Conservation (phyloP, 2,888 invertebrate genomes). For the Mycalesis mineus region DNA sequence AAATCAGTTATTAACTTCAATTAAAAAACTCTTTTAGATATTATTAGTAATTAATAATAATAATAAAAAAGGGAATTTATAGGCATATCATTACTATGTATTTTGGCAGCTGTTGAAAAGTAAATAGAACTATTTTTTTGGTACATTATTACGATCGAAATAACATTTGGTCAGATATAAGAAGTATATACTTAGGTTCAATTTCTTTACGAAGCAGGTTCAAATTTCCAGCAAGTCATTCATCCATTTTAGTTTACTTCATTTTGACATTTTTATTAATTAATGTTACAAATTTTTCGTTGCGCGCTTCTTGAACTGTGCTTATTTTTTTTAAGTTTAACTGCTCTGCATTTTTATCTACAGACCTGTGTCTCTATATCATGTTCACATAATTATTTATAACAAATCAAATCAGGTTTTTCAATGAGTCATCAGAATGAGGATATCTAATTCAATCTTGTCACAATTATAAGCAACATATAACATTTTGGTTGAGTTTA, state of each 20-base stretch:
- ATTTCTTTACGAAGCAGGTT: neutral
- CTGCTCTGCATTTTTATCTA: conserved; percentile 74
- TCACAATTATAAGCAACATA: conserved; percentile 4
- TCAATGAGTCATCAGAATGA: conserved; percentile 24
- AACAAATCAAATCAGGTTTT: conserved; percentile 25
- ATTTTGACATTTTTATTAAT: neutral
- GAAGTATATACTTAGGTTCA: neutral
- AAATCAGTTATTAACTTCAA: no score
- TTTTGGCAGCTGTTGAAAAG: no score
- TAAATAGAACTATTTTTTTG: no score
- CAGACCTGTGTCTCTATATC: conserved; percentile 46
- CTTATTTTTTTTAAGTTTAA: conserved; percentile 46
- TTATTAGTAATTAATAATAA: no score
- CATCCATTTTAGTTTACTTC: conserved; percentile 17
- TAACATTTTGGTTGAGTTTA: neutral
- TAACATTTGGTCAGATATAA: no score
- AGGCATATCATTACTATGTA: no score
- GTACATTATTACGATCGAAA: no score
- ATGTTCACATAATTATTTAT: conserved; percentile 38
- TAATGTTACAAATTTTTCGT: conserved; percentile 27
- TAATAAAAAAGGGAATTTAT: no score
- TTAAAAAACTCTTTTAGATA: no score
- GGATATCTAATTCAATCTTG: conserved; percentile 17
- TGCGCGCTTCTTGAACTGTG: conserved; percentile 40
- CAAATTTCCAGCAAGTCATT: conserved; percentile 24